phyloP scores from a whole-genome alignment of 2,113 vertebrate genomes.

The Shinisaurus crocodilurus region DNA sequence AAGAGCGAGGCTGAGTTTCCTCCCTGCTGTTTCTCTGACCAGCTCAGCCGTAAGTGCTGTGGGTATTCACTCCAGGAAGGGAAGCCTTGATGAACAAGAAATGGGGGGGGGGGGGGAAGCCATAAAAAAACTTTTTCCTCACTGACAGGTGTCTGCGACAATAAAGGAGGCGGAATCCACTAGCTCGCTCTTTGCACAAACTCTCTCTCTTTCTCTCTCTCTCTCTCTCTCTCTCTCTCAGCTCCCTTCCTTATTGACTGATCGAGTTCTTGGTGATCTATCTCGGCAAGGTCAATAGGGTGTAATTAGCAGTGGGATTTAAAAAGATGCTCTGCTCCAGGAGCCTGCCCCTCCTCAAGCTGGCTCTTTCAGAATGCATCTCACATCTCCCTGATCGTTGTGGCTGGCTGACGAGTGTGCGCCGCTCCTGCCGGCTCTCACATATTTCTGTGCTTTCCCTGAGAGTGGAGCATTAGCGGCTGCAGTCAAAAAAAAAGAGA shows the following conservation, averaged over 20 bases:
- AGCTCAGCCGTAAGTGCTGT: background rate
- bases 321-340: slow-evolving; percentile 59
- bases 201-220: background rate
- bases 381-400: slow-evolving; percentile 70
- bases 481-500: slow-evolving; percentile 68
- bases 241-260: slow-evolving; percentile 59
- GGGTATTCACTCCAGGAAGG: background rate
- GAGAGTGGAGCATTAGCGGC: slow-evolving; percentile 72
- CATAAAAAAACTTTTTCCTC: background rate
- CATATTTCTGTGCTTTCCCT: slow-evolving; percentile 65
- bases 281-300: slow-evolving; percentile 69
- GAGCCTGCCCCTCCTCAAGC: slow-evolving; percentile 59
- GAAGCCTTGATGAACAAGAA: background rate
- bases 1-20: too few species aligned
- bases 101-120: background rate
- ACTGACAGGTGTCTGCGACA: slow-evolving; percentile 35
- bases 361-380: slow-evolving; percentile 74
- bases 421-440: slow-evolving; percentile 71
- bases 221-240: background rate
- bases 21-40: too few species aligned
- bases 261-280: slow-evolving; percentile 64
- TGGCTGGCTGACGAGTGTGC: slow-evolving; percentile 70
- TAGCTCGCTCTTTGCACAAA: background rate
- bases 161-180: slow-evolving; percentile 24
- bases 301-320: slow-evolving; percentile 62